A percentile compares a stretch with the other conserved stretches of the same genome.
phyloP scores from a whole-genome alignment of 1,140 invertebrate species.

The Bombus soroeensis region DNA sequence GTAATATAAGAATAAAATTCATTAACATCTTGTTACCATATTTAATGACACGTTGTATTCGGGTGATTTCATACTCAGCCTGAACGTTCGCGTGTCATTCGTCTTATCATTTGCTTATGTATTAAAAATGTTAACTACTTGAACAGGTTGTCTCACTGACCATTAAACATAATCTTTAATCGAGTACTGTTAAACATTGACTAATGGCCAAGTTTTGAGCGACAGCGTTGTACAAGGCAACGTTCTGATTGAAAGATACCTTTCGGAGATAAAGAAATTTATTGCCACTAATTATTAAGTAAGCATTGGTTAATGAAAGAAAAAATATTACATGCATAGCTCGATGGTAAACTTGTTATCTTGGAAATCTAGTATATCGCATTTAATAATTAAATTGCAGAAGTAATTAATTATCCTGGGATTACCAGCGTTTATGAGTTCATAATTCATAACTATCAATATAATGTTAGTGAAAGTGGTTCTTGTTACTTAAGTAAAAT shows the following conservation, averaged over 20 bases:
- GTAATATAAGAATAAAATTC: not conserved
- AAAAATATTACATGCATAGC: not conserved
- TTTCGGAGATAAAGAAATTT: not conserved
- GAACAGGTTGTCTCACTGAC: not conserved
- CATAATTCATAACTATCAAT: not conserved
- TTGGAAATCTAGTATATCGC: not conserved
- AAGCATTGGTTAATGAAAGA: not conserved
- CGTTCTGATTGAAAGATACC: not conserved
- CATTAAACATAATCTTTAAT: not conserved
- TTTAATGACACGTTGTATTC: not conserved
- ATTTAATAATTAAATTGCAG: not conserved
- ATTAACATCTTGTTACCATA: not conserved
- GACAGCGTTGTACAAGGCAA: not conserved
- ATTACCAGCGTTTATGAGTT: not conserved
- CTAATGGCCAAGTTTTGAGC: not conserved
- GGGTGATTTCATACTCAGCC: fast-evolving
- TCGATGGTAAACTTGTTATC: not conserved
- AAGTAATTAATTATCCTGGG: not conserved
- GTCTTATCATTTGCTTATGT: not conserved
- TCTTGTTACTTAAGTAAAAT: not conserved
- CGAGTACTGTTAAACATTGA: not conserved
- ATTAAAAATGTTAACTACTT: not conserved
- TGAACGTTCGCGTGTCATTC: not conserved
- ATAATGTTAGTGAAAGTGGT: not conserved
- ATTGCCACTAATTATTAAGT: not conserved